Percentiles rank a stretch among this genome's conserved stretches.
These are phyloP conservation scores for Eueides isabella DNA, from an alignment of 1,140 invertebrate species.

Conservation along the genomic window DNA sequence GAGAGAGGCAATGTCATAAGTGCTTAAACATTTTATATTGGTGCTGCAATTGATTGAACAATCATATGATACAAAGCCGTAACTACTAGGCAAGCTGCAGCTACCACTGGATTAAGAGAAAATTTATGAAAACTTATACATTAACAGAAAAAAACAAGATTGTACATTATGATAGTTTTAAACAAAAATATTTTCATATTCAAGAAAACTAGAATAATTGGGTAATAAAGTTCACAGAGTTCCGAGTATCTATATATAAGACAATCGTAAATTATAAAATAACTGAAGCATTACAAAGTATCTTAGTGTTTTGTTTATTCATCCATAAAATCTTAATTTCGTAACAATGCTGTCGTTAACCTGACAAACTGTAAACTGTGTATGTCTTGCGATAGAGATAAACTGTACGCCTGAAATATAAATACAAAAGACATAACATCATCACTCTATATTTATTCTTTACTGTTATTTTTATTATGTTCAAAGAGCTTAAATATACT, in stretches of 20 bases:
- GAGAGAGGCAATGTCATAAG: no score
- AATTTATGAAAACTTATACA: no score
- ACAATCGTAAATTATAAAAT: background rate
- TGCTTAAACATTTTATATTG: no score
- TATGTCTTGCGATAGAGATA: background rate
- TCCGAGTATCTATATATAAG: background rate
- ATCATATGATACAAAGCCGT: no score
- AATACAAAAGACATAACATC: conserved; percentile 49
- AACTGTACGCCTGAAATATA: conserved; percentile 38
- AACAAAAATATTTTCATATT: no score
- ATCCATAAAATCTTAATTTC: conserved; percentile 31
- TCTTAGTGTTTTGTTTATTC: conserved; percentile 14
- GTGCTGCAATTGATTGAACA: no score
- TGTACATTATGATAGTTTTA: no score
- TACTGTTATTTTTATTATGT: conserved; percentile 50
- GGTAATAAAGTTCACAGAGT: background rate
- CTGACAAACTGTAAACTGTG: conserved; percentile 24
- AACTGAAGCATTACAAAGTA: conserved; percentile 1
- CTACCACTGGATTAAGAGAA: no score
- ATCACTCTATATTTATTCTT: conserved; percentile 50
- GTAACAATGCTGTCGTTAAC: conserved; percentile 35
- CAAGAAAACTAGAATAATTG: background rate
- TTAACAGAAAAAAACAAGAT: no score
- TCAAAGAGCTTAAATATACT: conserved; percentile 24
- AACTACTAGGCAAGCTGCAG: no score